These are phyloP conservation scores for Odontesthes bonariensis DNA, from an alignment of 2,113 vertebrate genomes.

Conservation along the genomic window DNA sequence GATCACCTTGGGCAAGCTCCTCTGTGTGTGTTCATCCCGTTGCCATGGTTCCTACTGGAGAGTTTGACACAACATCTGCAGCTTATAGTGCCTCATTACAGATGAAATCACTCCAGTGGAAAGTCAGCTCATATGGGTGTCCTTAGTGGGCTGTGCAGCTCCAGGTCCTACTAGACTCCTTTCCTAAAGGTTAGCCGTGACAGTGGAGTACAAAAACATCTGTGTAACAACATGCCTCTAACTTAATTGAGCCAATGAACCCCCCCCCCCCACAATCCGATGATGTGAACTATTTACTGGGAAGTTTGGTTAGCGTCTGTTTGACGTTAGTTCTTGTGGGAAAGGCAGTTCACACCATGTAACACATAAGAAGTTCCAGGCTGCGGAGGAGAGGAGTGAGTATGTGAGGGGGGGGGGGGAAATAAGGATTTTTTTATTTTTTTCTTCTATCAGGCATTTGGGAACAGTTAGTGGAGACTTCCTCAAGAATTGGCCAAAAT, in stretches of 20 bases:
- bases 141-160: slow-evolving; percentile 69
- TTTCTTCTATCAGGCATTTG: slow-evolving; percentile 57
- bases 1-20: slow-evolving; percentile 77
- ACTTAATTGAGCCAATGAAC: slow-evolving; percentile 71
- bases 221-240: slow-evolving; percentile 70
- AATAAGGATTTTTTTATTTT: not conserved
- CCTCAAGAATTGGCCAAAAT: slow-evolving; percentile 27
- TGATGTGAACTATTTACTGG: slow-evolving; percentile 72
- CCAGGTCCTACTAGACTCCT: slow-evolving; percentile 64
- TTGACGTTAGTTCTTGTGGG: slow-evolving; percentile 80
- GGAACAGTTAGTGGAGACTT: slow-evolving; percentile 55
- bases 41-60: slow-evolving; percentile 72
- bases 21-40: slow-evolving; percentile 76
- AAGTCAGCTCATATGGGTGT: slow-evolving; percentile 79
- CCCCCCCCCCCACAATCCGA: slow-evolving; percentile 45
- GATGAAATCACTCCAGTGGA: slow-evolving; percentile 82
- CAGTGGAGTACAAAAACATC: slow-evolving; percentile 78
- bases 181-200: slow-evolving; percentile 74
- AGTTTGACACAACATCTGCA: slow-evolving; percentile 83
- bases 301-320: slow-evolving; percentile 70
- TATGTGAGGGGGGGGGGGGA: not conserved
- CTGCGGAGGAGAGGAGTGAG: slow-evolving; percentile 38
- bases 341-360: slow-evolving; percentile 74
- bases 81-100: slow-evolving; percentile 81
- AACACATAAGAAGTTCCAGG: slow-evolving; percentile 61